Percentiles rank a stretch among this genome's conserved stretches.
These are phyloP conservation scores for Papilio elwesi DNA, from an alignment of 2,888 invertebrate genomes.

Conservation along the genomic window DNA sequence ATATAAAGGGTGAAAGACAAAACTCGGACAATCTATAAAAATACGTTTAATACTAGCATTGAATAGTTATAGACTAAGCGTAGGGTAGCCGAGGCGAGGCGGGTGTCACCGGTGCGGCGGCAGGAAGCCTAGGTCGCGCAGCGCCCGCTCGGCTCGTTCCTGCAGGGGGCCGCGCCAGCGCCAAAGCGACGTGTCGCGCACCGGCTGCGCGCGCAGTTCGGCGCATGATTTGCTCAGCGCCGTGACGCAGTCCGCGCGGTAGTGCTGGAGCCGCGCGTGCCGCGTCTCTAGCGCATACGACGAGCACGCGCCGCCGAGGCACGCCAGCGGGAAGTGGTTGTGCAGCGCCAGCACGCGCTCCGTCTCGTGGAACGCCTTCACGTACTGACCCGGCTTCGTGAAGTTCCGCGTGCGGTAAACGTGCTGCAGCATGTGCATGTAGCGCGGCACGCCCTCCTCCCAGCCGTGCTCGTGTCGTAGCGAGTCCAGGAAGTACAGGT, in stretches of 20 bases:
- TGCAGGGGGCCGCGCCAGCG: constrained; percentile 92
- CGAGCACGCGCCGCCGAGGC: constrained; percentile 92
- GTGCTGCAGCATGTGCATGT: constrained; percentile 97
- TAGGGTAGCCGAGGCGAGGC: constrained; percentile 34
- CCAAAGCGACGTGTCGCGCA: constrained; percentile 94
- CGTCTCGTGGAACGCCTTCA: constrained; percentile 97
- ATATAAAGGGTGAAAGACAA: constrained; percentile 33
- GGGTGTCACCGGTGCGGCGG: constrained; percentile 61
- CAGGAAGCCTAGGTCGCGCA: constrained; percentile 90
- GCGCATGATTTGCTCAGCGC: constrained; percentile 93
- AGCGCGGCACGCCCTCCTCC: constrained; percentile 91
- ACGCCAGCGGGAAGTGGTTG: constrained; percentile 96
- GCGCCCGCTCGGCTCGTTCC: constrained; percentile 87
- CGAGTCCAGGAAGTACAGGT: constrained; percentile 96
- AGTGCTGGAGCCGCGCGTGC: constrained; percentile 96
- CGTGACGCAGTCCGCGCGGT: constrained; percentile 95
- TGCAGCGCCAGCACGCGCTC: constrained; percentile 94
- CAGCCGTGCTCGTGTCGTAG: constrained; percentile 91
- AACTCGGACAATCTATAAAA: constrained; percentile 60
- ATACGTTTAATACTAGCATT: constrained; percentile 68
- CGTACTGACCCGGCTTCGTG: constrained; percentile 96
- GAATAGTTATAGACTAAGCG: constrained; percentile 50
- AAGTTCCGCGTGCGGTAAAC: constrained; percentile 95
- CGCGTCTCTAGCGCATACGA: constrained; percentile 92
- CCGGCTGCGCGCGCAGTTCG: constrained; percentile 91